Percentiles rank a stretch among this genome's conserved stretches.
Conservation (phyloP, 2,113 vertebrate genomes). For the Dryoscopus gambensis region DNA sequence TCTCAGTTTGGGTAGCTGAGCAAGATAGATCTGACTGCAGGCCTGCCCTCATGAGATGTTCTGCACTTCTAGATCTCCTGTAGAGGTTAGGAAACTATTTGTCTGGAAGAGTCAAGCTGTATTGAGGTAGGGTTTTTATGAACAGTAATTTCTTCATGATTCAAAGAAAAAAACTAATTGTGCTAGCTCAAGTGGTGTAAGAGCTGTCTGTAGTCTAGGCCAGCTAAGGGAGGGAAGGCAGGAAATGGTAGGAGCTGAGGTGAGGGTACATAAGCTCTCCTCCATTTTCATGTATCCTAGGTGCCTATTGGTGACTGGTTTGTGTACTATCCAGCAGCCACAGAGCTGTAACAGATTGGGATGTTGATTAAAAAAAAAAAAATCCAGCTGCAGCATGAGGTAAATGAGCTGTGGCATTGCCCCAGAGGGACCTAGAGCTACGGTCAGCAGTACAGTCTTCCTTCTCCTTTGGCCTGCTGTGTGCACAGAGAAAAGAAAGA, state of each 20-base stretch:
- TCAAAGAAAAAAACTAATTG: not conserved
- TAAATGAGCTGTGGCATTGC: conserved; percentile 49
- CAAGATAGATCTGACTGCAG: not conserved
- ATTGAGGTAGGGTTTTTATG: not conserved
- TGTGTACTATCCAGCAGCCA: not conserved
- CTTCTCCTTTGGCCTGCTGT: not conserved
- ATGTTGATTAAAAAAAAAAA: not conserved
- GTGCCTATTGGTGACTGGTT: not conserved
- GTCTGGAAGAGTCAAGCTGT: not conserved
- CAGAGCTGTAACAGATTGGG: not conserved
- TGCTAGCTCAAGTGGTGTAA: not conserved
- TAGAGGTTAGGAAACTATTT: not conserved
- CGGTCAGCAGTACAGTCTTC: not conserved
- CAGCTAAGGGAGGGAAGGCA: not conserved
- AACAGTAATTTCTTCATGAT: not conserved
- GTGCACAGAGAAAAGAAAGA: not conserved
- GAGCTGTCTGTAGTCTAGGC: not conserved
- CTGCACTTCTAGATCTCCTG: not conserved
- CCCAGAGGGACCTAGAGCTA: not conserved
- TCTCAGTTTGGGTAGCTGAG: not conserved
- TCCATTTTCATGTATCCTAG: not conserved
- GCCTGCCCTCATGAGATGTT: not conserved
- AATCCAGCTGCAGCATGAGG: not conserved
- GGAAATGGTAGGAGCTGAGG: not conserved
- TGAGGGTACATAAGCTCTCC: not conserved